A percentile compares a stretch with the other conserved stretches of the same genome.
These are phyloP conservation scores for Pseudachorutes palmiensis DNA, from an alignment of 1,140 invertebrate species.

Conservation along the genomic window DNA sequence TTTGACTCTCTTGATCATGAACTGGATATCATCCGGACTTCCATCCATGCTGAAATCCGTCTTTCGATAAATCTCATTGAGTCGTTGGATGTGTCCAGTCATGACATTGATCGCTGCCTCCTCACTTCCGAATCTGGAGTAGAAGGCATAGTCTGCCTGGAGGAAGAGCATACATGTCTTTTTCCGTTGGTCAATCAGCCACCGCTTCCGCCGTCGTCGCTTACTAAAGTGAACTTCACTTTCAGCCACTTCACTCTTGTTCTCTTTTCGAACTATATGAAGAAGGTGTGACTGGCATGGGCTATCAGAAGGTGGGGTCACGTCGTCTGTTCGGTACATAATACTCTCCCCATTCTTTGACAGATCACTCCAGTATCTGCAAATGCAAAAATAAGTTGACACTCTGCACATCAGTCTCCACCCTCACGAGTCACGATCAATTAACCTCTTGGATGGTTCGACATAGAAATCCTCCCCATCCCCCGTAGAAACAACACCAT, in stretches of 20 bases:
- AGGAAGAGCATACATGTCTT: conserved; percentile 79
- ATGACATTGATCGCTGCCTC: conserved; percentile 92
- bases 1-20: conserved; percentile 94
- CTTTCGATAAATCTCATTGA: conserved; percentile 82
- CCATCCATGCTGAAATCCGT: conserved; percentile 92
- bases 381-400: not conserved
- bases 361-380: conserved; percentile 4
- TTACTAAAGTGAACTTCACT: not conserved
- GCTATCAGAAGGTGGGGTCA: conserved; percentile 15
- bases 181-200: conserved; percentile 31
- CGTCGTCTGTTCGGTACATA: conserved; percentile 29
- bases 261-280: conserved; percentile 34
- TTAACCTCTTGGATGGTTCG: conserved; percentile 71
- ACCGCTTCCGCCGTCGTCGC: conserved; percentile 20
- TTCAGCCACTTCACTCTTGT: not conserved
- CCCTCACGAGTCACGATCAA: no score
- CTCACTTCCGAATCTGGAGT: conserved; percentile 79
- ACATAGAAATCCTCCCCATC: conserved; percentile 70
- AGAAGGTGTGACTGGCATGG: conserved; percentile 39
- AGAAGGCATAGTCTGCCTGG: conserved; percentile 91
- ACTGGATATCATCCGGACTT: conserved; percentile 82
- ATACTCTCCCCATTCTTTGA: conserved; percentile 17
- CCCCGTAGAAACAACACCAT: conserved; percentile 70
- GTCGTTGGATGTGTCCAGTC: conserved; percentile 84
- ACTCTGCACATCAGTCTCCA: not conserved